Evolutionary conservation across 2,888 invertebrate species (phyloP), one percentile per base, ranked within the genome.

Genomic region (Eulithis testata): DNA sequence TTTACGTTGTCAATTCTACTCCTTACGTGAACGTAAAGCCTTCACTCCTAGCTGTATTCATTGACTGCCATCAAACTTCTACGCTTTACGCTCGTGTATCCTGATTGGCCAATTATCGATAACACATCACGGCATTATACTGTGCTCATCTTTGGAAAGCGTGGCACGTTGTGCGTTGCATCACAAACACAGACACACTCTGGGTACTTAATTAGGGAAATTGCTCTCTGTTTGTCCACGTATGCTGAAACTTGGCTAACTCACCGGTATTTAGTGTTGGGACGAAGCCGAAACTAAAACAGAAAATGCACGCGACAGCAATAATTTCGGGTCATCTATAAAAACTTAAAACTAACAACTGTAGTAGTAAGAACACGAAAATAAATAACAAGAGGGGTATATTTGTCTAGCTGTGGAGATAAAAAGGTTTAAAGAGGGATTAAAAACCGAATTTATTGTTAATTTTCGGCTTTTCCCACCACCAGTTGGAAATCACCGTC

Each of bases 171-270:
- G 72, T 70, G 72, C 70, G 74, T 80, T 78, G 80, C 81, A 83
- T 83, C 78, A 77, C 81, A 81, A 86, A 83, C 78, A 81, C 79
- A 75, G 78, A 81, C 81, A 83, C 80, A 77, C 81, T 74, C 72
- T 79, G 84, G 78, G 76, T 86, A 82, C 85, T 86, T 89, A 89
- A 90, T 90, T 90, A 90, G 87, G 82, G 84, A 89, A 88, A 90
- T 88, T 85, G 86, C 79, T 79, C 76, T 78, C 78, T 86, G 85
- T 87, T 87, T 85, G 84, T 82, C 83, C 83, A 83, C 80, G 76
- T 74, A 74, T 78, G 76, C 80, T 83, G 80, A 80, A 81, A 85
- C 83, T 82, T 82, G 83, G 79, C 83, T 83, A 82, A 84, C 84
- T 82, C 76, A 79, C 67, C 77, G 73, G 67, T 31, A 45, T 44